phyloP scores from a whole-genome alignment of 2,113 vertebrate species.

The Nothoprocta pentlandii region DNA sequence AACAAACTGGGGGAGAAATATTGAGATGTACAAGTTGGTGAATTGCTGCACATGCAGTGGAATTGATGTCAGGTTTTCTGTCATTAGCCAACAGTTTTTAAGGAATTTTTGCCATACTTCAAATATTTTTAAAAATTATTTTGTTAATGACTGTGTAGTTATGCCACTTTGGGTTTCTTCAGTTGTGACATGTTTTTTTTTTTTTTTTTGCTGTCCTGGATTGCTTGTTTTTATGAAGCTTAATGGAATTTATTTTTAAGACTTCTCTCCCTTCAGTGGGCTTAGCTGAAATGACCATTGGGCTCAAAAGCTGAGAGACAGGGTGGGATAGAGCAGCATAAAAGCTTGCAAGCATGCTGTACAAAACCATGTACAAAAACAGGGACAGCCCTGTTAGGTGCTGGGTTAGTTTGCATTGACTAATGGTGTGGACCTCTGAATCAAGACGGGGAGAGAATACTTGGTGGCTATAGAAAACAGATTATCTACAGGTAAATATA shows the following conservation, averaged over 20 bases:
- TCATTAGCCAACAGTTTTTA: not conserved
- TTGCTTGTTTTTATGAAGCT: not conserved
- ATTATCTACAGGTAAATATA: not conserved
- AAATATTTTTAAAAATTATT: not conserved
- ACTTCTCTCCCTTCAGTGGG: not conserved
- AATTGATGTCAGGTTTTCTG: accelerated
- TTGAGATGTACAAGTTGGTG: not conserved
- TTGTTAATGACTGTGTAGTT: not conserved
- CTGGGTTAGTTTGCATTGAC: not conserved
- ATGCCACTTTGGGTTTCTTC: not conserved
- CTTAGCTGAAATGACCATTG: not conserved
- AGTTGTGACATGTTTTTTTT: not conserved
- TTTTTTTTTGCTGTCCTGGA: not conserved
- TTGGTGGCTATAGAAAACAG: not conserved
- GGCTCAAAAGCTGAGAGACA: not conserved
- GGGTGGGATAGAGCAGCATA: not conserved
- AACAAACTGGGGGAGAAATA: not conserved
- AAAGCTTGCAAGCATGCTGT: not conserved
- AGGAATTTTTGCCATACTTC: not conserved
- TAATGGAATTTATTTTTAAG: not conserved
- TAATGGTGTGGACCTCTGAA: not conserved
- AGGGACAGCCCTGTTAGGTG: accelerated
- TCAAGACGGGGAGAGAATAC: not conserved
- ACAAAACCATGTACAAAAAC: not conserved
- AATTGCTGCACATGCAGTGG: not conserved